Evolutionary conservation across 2,113 vertebrate species (phyloP), one percentile per base, ranked within the genome.

Genomic region (Blennius ocellaris): DNA sequence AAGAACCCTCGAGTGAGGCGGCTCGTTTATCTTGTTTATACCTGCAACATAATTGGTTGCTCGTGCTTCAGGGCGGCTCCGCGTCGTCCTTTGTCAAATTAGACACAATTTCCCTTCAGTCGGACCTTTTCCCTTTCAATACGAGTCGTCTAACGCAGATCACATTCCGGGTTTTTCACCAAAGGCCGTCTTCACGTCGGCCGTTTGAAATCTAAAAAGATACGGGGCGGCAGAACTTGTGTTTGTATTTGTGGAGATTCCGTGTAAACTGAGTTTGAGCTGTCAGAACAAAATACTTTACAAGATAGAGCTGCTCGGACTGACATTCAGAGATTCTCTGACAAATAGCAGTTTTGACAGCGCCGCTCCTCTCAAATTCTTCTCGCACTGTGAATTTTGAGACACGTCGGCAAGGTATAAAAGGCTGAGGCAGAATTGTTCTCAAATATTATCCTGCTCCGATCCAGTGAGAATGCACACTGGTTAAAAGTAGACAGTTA

Each of bases 81-180:
- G 14, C 12, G 37, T 85, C 11, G 4, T 78, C 84, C 69, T 78
- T 78, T 85, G 55, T 86, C 59, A 66, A 79, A 85, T 87, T 85
- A 84, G 11, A 76, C 37, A 64, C 9, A 4, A 64, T 66, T 71
- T 61, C 52, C 64, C 78, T 81, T 11, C 38, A 58, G 64, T 64
- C 50, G 64, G 49, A 69, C 21, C 38, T 14, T 52, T 75, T 50
- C 3, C 15, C 41, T 83, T 70, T 57, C 60, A 63, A 57, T 71
- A 50, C 37, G 41, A 54, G 39, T 80, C 78, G 76, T 79, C 79
- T 83, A 52, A 81, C 49, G 54, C 8, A 65, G 54, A 75, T 86
- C 48, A 36, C 43, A 67, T 70, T 73, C 49, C 11, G 41, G 72
- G 2, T 81, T 78, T 11, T 37, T 55, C 30, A 52, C 63, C 70